Percentiles rank a stretch among this genome's conserved stretches.
These are phyloP conservation scores for Hanleya hanleyi DNA, from an alignment of 2,888 invertebrate species.

Conservation along the genomic window DNA sequence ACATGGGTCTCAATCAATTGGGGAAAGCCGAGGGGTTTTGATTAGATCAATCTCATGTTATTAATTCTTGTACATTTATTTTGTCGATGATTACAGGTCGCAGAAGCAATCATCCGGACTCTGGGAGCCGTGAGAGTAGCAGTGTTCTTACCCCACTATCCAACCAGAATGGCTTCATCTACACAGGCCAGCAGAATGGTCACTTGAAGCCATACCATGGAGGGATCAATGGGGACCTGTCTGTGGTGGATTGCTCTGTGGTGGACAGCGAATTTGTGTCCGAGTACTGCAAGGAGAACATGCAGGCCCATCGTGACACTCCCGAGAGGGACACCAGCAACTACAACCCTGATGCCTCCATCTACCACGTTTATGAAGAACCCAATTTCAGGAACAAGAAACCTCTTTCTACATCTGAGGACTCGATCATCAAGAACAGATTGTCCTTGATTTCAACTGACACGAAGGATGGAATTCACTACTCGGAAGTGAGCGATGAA, in stretches of 20 bases:
- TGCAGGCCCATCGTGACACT: constrained; percentile 31
- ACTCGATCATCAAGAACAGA: constrained; percentile 47
- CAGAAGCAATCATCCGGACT: constrained; percentile 48
- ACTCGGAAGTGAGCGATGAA: constrained; percentile 33
- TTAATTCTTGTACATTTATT: no score
- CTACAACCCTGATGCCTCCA: background rate
- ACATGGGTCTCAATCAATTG: no score
- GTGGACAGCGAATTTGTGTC: constrained; percentile 67
- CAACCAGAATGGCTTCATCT: constrained; percentile 36
- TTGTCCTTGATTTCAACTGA: constrained; percentile 46
- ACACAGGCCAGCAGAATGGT: background rate
- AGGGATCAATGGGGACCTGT: constrained; percentile 56
- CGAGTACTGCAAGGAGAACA: constrained; percentile 59
- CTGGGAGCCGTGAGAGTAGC: constrained; percentile 44
- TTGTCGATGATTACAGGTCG: constrained; percentile 26
- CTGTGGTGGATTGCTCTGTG: constrained; percentile 66
- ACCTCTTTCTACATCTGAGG: constrained; percentile 35
- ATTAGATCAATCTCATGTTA: no score
- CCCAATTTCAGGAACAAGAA: background rate
- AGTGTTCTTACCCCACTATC: constrained; percentile 38
- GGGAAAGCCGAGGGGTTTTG: no score
- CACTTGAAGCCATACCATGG: constrained; percentile 32
- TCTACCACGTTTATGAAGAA: constrained; percentile 2
- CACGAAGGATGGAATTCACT: constrained; percentile 8
- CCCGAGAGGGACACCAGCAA: constrained; percentile 9